phyloP scores from a whole-genome alignment of 1,140 invertebrate genomes.

The Magallana ariakensis region DNA sequence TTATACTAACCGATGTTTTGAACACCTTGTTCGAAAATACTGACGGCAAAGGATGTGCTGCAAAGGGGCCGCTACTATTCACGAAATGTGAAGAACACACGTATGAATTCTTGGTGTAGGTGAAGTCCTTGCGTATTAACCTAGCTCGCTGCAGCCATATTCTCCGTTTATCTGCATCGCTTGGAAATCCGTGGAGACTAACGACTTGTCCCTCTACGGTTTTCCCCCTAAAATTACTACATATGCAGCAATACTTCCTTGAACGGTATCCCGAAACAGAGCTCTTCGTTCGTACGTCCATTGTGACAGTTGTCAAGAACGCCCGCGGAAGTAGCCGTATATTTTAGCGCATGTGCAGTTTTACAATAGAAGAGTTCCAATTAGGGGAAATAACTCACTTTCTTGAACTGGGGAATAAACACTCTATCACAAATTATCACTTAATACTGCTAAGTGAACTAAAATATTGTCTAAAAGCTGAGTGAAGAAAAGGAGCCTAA shows the following conservation, averaged over 20 bases:
- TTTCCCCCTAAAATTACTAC: background rate
- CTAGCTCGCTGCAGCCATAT: background rate
- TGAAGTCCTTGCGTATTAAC: background rate
- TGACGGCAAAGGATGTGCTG: background rate
- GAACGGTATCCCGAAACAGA: background rate
- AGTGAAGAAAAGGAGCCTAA: too few species aligned
- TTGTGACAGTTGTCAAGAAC: too few species aligned
- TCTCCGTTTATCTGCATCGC: background rate
- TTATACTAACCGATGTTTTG: background rate
- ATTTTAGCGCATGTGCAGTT: too few species aligned
- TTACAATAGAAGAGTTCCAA: too few species aligned
- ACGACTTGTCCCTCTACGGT: background rate
- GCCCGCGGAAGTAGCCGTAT: too few species aligned
- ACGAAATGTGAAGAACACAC: slow-evolving; percentile 2
- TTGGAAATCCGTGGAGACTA: background rate
- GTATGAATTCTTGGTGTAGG: background rate
- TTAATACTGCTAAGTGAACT: too few species aligned
- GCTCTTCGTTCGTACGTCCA: background rate
- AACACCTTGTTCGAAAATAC: background rate
- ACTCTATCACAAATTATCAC: too few species aligned
- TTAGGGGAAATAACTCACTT: too few species aligned
- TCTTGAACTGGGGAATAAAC: too few species aligned
- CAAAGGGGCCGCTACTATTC: background rate
- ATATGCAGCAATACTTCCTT: background rate
- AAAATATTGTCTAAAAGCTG: too few species aligned